These are phyloP conservation scores for Eristalinus aeneus DNA, from an alignment of 2,888 invertebrate species.

Conservation along the genomic window DNA sequence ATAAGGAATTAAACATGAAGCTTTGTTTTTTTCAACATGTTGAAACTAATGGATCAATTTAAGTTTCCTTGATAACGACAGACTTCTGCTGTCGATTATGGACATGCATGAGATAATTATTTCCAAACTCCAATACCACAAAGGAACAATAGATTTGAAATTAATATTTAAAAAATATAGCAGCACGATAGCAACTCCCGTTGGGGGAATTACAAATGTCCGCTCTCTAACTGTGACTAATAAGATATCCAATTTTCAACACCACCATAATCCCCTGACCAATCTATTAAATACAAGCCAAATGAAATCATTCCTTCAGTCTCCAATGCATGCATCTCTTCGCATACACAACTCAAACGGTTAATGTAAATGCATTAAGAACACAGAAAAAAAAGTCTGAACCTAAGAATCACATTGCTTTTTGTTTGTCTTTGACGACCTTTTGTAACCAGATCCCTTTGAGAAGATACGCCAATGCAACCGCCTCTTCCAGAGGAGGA, in stretches of 20 bases:
- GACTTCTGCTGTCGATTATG: no score
- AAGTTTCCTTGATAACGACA: no score
- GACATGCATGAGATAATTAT: no score
- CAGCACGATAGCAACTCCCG: background rate
- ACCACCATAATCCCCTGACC: background rate
- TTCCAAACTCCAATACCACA: no score
- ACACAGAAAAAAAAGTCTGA: background rate
- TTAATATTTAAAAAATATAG: background rate
- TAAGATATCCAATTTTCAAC: constrained; percentile 17
- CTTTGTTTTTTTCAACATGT: no score
- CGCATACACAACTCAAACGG: background rate
- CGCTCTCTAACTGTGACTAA: constrained; percentile 10
- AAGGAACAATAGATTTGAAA: background rate
- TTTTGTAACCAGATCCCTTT: constrained; percentile 9
- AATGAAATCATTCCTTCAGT: constrained; percentile 11
- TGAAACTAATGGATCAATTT: no score
- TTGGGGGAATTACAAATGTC: background rate
- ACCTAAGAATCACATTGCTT: constrained; percentile 4
- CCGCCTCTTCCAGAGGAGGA: background rate
- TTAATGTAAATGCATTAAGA: background rate
- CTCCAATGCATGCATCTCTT: background rate
- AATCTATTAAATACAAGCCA: background rate
- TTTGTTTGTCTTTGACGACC: background rate
- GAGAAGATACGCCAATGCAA: constrained; percentile 9
- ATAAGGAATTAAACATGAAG: no score